A percentile compares a stretch with the other conserved stretches of the same genome.
Conservation (phyloP, 2,888 invertebrate genomes). For the Dynastes tityus region DNA sequence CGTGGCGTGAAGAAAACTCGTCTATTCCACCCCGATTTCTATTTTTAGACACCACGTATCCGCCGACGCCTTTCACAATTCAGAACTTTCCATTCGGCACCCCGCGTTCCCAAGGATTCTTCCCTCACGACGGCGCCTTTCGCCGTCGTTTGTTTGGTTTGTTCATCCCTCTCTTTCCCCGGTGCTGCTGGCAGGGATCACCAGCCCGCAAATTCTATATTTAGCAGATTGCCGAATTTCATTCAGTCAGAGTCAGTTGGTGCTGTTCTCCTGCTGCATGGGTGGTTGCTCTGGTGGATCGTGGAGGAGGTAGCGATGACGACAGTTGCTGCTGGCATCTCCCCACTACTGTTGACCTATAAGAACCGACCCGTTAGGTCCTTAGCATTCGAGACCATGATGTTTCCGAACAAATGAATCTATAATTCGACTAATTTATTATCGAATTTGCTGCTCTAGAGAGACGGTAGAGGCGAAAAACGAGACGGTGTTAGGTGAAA, state of each 20-base stretch:
- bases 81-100: constrained; percentile 19
- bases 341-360: constrained; percentile 41
- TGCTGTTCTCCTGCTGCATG: constrained; percentile 11
- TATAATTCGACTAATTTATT: constrained; percentile 43
- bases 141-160: neutral
- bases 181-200: neutral
- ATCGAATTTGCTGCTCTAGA: constrained; percentile 18
- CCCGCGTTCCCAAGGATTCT: neutral
- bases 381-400: constrained; percentile 11
- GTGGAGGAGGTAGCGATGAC: constrained; percentile 18
- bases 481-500: constrained; percentile 1
- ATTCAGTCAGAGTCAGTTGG: constrained; percentile 19
- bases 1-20: constrained; percentile 4
- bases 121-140: neutral
- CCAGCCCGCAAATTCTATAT: constrained; percentile 32
- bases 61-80: constrained; percentile 15
- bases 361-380: constrained; percentile 20
- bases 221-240: constrained; percentile 40
- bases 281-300: constrained; percentile 14
- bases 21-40: constrained; percentile 22
- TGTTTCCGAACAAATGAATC: constrained; percentile 30
- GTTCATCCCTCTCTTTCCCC: neutral
- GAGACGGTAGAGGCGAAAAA: neutral
- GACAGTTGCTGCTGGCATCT: constrained; percentile 4
- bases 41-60: constrained; percentile 22